Base-by-base conservation (phyloP, 2,113 vertebrate species). In the Corythornis madagascariensis region DNA sequence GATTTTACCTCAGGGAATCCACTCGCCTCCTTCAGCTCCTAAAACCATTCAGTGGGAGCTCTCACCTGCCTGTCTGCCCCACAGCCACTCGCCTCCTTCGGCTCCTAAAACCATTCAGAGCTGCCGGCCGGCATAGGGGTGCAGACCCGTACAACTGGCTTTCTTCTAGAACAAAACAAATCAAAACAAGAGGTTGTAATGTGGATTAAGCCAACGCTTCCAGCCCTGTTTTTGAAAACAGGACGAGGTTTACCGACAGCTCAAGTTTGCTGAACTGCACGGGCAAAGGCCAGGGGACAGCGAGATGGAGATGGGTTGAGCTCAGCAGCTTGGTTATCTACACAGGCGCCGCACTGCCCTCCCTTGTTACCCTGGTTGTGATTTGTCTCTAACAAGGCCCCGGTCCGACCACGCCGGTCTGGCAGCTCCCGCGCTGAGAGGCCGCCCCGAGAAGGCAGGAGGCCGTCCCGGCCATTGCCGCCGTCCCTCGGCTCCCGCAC, bases 281-380 rank as follows among this genome's bases (percentile, higher is more conserved):
- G 7, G 60, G 28, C 20, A 42, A n/a, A 72, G 72, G n/a, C 5
- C 11, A 24, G 19, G 7, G 24, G 13, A 3, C 38, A 9, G 1
- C 0, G 19, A 14, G 2, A 11, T 3, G 17, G 22, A 7, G 3
- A 11, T 2, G 20, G 22, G 5, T 14, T 10, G 60, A 42, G 35
- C 42, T 56, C 31, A 13, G 43, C 40, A 35, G 18, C 20, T 6
- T 6, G 11, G 4, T 13, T 16, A 38, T 4, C 26, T 9, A 5
- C 10, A 9, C 6, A 45, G 31, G 26, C 4, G 6, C 35, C 1
- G 26, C 3, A 11, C 47, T 1, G 6, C 38, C 0, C 50, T 61
- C 45, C 65, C 55, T 13, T 8, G 14, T 25, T 13, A 33, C 5
- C 26, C 9, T 3, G n/a, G 3, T 10, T 13, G n/a, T 15, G 33